Evolutionary conservation across 2,797 vertebrate genomes (phyloP).

Genomic region (Schizopygopsis pylzovi): DNA sequence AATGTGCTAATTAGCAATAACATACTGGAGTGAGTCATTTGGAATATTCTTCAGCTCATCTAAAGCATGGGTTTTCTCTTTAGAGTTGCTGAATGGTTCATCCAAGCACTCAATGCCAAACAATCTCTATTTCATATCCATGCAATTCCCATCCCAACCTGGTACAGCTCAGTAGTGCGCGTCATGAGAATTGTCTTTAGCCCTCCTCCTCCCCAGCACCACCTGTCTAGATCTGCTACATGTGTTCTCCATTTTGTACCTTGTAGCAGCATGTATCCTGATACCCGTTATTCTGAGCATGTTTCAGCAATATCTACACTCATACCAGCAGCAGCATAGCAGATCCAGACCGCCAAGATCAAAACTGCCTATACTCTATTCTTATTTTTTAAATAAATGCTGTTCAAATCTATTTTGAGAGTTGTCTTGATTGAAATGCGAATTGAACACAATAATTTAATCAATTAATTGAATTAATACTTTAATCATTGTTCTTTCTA

Average conservation of each 20-base stretch:
- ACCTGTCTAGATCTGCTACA: not conserved
- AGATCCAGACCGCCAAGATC: not conserved
- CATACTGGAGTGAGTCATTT: not conserved
- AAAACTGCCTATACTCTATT: not conserved
- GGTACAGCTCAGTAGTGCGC: not conserved
- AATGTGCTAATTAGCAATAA: not conserved
- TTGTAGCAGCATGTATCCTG: not conserved
- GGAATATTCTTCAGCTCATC: not conserved
- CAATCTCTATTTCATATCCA: not conserved
- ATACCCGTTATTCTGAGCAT: not conserved
- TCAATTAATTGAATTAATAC: no score
- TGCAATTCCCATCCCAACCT: not conserved
- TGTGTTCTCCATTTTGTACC: not conserved
- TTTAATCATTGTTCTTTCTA: no score
- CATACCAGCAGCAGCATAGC: not conserved
- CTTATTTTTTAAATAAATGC: not conserved
- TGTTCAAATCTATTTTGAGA: not conserved
- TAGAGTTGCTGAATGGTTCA: not conserved
- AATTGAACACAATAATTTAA: not conserved
- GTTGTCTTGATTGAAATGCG: not conserved
- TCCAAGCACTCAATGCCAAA: not conserved
- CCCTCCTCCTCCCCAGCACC: slow-evolving; percentile 18
- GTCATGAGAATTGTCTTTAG: no score
- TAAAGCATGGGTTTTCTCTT: not conserved
- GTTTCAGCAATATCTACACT: not conserved